phyloP scores from a whole-genome alignment of 2,888 invertebrate genomes.

The Odontothrips loti region DNA sequence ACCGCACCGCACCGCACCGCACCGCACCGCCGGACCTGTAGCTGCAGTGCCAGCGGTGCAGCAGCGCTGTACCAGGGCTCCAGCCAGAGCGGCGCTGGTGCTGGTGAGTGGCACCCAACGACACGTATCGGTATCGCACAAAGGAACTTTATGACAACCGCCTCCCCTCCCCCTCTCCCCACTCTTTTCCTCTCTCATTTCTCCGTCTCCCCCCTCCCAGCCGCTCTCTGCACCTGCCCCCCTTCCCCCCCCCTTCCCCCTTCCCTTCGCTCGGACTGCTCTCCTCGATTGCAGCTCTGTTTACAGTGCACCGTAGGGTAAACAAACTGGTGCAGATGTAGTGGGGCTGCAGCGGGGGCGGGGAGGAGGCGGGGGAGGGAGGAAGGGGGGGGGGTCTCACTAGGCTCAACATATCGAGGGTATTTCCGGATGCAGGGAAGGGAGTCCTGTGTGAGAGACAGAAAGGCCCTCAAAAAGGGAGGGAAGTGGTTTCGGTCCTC shows the following conservation, averaged over 20 bases:
- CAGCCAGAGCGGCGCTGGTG: no score
- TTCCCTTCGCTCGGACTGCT: not conserved
- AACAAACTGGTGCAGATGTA: constrained; percentile 33
- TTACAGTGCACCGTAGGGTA: constrained; percentile 34
- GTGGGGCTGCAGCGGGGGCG: constrained; percentile 37
- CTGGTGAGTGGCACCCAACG: not conserved
- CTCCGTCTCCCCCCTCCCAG: not conserved
- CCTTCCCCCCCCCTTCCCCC: not conserved
- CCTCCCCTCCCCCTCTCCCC: not conserved
- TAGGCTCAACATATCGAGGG: constrained; percentile 15
- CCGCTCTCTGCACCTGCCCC: not conserved
- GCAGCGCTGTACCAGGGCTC: not conserved
- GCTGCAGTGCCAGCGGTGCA: not conserved
- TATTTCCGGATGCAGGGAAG: not conserved
- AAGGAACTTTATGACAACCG: not conserved
- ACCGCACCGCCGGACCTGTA: not conserved
- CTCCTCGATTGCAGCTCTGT: constrained; percentile 25
- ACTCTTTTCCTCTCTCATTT: not conserved
- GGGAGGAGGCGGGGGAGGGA: constrained; percentile 18
- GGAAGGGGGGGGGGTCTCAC: constrained; percentile 30
- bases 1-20: not conserved
- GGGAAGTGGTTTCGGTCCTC: constrained; percentile 53
- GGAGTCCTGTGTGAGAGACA: not conserved
- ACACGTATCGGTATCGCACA: not conserved
- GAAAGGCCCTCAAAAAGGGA: not conserved